Conservation (phyloP, 2,888 invertebrate genomes). For the Cryptophagus acutangulus region DNA sequence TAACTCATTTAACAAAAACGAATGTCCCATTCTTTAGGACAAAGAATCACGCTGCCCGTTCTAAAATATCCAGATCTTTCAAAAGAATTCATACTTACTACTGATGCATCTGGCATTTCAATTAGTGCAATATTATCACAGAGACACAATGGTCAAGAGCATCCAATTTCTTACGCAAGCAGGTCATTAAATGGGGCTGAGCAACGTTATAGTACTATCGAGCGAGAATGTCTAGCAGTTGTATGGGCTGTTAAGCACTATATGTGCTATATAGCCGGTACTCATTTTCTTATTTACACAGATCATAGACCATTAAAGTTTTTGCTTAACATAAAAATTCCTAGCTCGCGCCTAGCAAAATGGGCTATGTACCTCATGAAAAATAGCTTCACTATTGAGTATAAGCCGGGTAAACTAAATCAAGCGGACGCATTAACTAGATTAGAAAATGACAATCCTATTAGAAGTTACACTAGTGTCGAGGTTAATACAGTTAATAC, state of each 20-base stretch:
- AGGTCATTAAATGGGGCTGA: slow-evolving; percentile 18
- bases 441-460: neutral
- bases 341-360: slow-evolving; percentile 19
- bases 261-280: slow-evolving; percentile 27
- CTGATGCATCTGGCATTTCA: slow-evolving; percentile 8
- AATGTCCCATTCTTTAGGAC: slow-evolving; percentile 4
- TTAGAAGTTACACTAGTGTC: no score
- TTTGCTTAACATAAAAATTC: slow-evolving; percentile 21
- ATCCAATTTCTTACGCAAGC: slow-evolving; percentile 5
- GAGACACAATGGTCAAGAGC: neutral
- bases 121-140: slow-evolving; percentile 4
- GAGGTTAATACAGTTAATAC: no score
- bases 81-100: slow-evolving; percentile 9
- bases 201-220: slow-evolving; percentile 24
- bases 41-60: slow-evolving; percentile 10
- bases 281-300: slow-evolving; percentile 26
- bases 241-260: slow-evolving; percentile 26
- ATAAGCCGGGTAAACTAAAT: slow-evolving; percentile 5
- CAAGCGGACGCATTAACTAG: neutral
- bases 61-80: slow-evolving; percentile 15
- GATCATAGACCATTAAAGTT: slow-evolving; percentile 28
- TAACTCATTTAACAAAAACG: slow-evolving; percentile 3
- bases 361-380: slow-evolving; percentile 18
- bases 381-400: slow-evolving; percentile 11
- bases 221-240: slow-evolving; percentile 28